phyloP scores from a whole-genome alignment of 2,113 vertebrate species.

The Phrynosoma platyrhinos region DNA sequence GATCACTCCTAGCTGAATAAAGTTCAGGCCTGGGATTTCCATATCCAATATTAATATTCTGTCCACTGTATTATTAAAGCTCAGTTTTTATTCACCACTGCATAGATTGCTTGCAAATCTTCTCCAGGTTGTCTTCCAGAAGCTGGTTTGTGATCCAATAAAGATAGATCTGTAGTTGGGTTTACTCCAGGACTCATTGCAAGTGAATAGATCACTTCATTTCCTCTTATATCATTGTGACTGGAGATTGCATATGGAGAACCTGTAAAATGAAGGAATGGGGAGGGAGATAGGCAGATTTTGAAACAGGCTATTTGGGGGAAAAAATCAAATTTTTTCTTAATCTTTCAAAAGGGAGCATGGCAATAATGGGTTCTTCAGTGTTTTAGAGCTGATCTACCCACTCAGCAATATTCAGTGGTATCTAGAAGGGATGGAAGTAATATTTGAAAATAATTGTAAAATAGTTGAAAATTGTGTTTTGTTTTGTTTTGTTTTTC shows the following conservation, averaged over 20 bases:
- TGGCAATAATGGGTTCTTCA: no score
- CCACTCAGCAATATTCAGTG: no score
- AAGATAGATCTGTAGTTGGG: not conserved
- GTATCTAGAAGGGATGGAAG: no score
- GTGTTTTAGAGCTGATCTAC: no score
- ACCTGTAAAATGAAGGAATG: conserved; percentile 3
- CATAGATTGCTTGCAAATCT: not conserved
- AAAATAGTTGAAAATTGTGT: no score
- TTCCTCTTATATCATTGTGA: not conserved
- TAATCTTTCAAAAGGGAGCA: no score
- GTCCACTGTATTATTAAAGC: accelerated
- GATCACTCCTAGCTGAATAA: no score
- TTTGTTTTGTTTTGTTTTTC: no score
- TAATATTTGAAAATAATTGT: no score
- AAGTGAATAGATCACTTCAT: not conserved
- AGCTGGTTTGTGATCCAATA: not conserved
- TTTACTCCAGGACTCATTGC: not conserved
- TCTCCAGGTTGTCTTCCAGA: not conserved
- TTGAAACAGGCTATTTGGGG: not conserved
- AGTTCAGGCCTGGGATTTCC: not conserved
- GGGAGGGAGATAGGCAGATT: not conserved
- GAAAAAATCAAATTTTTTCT: no score
- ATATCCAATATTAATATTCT: not conserved
- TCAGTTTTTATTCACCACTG: not conserved
- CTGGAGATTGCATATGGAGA: conserved; percentile 41